Base-by-base conservation (phyloP, 2,113 vertebrate genomes). In the Girardinichthys multiradiatus region DNA sequence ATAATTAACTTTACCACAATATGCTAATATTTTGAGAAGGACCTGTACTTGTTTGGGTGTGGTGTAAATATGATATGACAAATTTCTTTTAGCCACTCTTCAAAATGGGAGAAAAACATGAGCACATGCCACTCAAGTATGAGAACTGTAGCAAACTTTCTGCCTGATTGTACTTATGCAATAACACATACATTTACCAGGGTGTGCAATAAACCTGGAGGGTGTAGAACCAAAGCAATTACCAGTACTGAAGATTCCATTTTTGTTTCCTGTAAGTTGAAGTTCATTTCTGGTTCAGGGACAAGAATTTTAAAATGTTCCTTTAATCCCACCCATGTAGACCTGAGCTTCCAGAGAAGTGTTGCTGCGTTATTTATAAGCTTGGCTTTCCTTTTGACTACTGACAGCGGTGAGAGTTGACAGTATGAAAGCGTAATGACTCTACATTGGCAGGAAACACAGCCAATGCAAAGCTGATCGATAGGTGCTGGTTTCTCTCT, bases 321-420 rank as follows among this genome's bases (percentile, higher is more conserved):
- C n/a, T 84, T 87, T 74, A 80, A 85, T 81, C 48, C 51, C 31
- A 29, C 31, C 81, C 39, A 63, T 69, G 67, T 54, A 12, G 26
- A 39, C 30, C 4, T 14, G n/a, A 30, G 24, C 35, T 54, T n/a
- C n/a, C 64, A 79, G 42, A 57, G 62, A 69, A 66, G 45, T 31
- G 39, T 57, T 74, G 68, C 11, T 75, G 42, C 58, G 28, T 66
- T 64, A 85, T 84, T 82, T 77, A 70, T 80, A 90, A 90, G 90
- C 84, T 89, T 88, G 84, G 74, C 73, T 80, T 79, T 89, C 76
- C 87, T 87, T 78, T 86, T 91, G 80, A 84, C 81, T 80, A 59
- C 8, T 67, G 74, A 66, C 11, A 33, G 70, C 77, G 58, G 66
- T 63, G 70, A 70, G 70, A 67, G 63, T 27, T 30, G 59, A 70